Evolutionary conservation across 1,140 invertebrate genomes (phyloP).

Genomic region (Teleopsis dalmanni): DNA sequence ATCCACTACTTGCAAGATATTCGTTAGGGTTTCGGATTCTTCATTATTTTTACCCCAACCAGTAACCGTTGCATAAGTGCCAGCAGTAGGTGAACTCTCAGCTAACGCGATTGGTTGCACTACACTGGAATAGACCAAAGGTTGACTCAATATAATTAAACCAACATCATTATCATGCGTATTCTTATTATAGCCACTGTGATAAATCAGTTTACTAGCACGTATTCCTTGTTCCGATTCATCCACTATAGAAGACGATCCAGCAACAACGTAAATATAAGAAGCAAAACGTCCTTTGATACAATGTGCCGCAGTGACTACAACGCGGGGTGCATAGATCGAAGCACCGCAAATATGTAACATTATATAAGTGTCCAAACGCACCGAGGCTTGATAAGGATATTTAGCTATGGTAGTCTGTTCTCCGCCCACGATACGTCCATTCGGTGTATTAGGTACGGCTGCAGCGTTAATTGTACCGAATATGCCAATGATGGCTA

Average conservation of each 20-base stretch:
- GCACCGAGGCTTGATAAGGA: slow-evolving; percentile 37
- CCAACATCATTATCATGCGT: slow-evolving; percentile 34
- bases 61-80: slow-evolving; percentile 37
- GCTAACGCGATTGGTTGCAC: slow-evolving; percentile 32
- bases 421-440: slow-evolving; percentile 37
- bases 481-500: background rate
- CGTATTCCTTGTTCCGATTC: slow-evolving; percentile 22
- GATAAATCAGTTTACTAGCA: slow-evolving; percentile 20
- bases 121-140: slow-evolving; percentile 14
- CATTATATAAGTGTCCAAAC: slow-evolving; percentile 14
- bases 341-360: slow-evolving; percentile 45
- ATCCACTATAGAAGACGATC: slow-evolving; percentile 17
- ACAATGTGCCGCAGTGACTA: slow-evolving; percentile 55
- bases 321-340: slow-evolving; percentile 47
- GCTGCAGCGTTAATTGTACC: background rate
- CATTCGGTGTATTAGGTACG: background rate
- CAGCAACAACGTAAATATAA: slow-evolving; percentile 25
- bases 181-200: slow-evolving; percentile 26
- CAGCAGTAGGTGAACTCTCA: slow-evolving; percentile 11
- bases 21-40: slow-evolving; percentile 27
- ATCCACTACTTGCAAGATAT: slow-evolving; percentile 25
- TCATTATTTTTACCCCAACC: slow-evolving; percentile 46
- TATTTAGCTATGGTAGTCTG: slow-evolving; percentile 19
- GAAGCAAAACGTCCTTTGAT: slow-evolving; percentile 49
- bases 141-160: slow-evolving; percentile 21